A percentile compares a stretch with the other conserved stretches of the same genome.
Evolutionary conservation across 2,797 vertebrate species (phyloP).

Genomic region (Gadopsis bispinosus): DNA sequence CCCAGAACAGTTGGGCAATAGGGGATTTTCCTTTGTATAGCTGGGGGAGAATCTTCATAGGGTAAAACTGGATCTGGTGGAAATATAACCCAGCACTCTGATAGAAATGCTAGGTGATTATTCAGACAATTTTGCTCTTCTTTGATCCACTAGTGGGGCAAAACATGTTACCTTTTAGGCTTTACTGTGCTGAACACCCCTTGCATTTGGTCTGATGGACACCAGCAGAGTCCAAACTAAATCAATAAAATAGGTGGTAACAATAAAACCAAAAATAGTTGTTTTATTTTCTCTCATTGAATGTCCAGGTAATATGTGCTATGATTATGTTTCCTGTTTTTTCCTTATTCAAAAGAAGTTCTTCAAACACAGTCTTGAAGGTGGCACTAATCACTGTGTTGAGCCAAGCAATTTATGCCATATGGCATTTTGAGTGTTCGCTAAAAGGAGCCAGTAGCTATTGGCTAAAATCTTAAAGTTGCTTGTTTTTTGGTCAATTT

Average conservation of each 20-base stretch:
- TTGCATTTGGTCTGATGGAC: background rate
- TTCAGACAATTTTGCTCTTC: background rate
- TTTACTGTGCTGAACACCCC: background rate
- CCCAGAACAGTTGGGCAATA: constrained; percentile 22
- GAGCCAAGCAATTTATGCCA: constrained; percentile 25
- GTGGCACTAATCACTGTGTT: constrained; percentile 5
- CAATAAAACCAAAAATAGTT: background rate
- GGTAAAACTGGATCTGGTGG: constrained; percentile 19
- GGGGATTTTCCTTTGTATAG: constrained; percentile 19
- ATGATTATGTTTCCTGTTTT: background rate
- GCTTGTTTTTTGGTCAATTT: constrained; percentile 41
- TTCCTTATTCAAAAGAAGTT: background rate
- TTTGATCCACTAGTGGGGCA: background rate
- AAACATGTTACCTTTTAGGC: too few relatives aligned
- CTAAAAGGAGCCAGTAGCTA: constrained; percentile 27
- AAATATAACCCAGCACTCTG: background rate
- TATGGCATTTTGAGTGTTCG: constrained; percentile 25
- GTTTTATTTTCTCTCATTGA: background rate
- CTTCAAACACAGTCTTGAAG: background rate
- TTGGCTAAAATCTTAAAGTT: constrained; percentile 34
- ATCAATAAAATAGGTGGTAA: background rate
- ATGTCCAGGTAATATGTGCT: background rate
- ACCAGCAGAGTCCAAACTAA: background rate
- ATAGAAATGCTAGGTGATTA: background rate
- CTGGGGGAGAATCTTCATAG: background rate